phyloP scores from a whole-genome alignment of 1,140 invertebrate species.

The Magallana gigas region DNA sequence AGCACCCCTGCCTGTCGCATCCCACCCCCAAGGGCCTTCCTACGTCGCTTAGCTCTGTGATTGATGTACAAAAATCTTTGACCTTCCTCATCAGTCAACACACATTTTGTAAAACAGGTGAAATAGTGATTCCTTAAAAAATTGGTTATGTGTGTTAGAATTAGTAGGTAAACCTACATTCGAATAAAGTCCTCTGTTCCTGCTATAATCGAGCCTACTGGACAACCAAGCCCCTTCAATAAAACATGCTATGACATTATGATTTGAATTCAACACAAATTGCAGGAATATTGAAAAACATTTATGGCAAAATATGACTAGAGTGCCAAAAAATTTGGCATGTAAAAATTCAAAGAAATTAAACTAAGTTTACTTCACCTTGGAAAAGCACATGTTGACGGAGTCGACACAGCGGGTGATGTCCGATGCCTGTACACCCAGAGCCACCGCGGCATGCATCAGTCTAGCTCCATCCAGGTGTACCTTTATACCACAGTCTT shows the following conservation, averaged over 20 bases:
- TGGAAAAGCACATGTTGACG: slow-evolving; percentile 82
- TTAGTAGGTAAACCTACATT: slow-evolving; percentile 81
- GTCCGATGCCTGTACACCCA: slow-evolving; percentile 83
- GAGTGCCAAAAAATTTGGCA: too few relatives aligned
- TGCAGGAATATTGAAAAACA: too few relatives aligned
- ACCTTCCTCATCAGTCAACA: too few relatives aligned
- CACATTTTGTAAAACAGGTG: too few relatives aligned
- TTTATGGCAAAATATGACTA: too few relatives aligned
- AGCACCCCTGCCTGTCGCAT: slow-evolving; percentile 94
- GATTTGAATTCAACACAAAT: too few relatives aligned
- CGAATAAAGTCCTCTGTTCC: slow-evolving; percentile 89
- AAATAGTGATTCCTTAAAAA: too few relatives aligned
- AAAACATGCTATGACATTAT: too few relatives aligned
- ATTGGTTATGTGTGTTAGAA: too few relatives aligned
- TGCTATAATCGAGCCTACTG: slow-evolving; percentile 91
- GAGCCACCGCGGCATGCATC: slow-evolving; percentile 90
- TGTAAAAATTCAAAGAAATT: too few relatives aligned
- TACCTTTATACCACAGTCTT: slow-evolving; percentile 84
- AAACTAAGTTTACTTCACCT: slow-evolving; percentile 65
- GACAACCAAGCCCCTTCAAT: slow-evolving; percentile 89
- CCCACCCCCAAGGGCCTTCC: slow-evolving; percentile 94
- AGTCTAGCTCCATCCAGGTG: slow-evolving; percentile 97
- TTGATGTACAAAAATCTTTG: background rate
- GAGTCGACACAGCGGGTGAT: slow-evolving; percentile 88
- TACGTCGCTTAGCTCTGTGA: slow-evolving; percentile 85